phyloP scores from a whole-genome alignment of 92 coral and sea anemone genomes.

The Epizoanthus illoricatus region DNA sequence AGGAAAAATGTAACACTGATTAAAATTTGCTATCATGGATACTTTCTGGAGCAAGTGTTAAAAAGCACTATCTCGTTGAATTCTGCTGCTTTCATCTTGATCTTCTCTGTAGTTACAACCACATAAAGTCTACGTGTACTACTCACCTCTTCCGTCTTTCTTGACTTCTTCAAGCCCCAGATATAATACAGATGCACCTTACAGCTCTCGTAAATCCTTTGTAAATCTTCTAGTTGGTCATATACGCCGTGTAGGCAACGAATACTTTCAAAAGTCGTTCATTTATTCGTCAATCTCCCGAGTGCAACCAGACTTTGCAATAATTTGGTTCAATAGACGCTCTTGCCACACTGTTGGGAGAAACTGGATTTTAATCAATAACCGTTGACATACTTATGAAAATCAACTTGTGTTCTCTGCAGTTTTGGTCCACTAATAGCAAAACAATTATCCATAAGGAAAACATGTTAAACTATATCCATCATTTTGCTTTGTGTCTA shows the following conservation, averaged over 20 bases:
- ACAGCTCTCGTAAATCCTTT: neutral
- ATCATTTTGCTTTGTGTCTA: neutral
- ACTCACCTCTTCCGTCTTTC: neutral
- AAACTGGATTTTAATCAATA: constrained; percentile 1
- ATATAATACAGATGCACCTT: neutral
- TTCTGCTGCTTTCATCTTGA: neutral
- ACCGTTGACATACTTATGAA: neutral
- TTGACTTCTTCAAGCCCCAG: neutral
- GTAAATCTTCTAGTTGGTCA: neutral
- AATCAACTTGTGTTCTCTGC: neutral
- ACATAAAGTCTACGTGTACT: too few species aligned
- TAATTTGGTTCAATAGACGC: neutral
- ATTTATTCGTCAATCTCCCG: constrained; percentile 1
- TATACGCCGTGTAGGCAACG: neutral
- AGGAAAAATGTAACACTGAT: neutral
- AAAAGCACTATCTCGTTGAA: neutral
- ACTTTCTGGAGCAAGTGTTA: neutral
- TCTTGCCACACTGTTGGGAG: neutral
- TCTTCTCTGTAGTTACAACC: neutral
- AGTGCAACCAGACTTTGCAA: neutral
- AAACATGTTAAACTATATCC: neutral
- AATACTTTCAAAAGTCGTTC: constrained; percentile 1
- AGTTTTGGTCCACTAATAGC: neutral
- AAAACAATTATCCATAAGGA: neutral
- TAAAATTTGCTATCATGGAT: neutral